phyloP scores from a whole-genome alignment of 2,797 vertebrate species.

The Myiotriccus ornatus region DNA sequence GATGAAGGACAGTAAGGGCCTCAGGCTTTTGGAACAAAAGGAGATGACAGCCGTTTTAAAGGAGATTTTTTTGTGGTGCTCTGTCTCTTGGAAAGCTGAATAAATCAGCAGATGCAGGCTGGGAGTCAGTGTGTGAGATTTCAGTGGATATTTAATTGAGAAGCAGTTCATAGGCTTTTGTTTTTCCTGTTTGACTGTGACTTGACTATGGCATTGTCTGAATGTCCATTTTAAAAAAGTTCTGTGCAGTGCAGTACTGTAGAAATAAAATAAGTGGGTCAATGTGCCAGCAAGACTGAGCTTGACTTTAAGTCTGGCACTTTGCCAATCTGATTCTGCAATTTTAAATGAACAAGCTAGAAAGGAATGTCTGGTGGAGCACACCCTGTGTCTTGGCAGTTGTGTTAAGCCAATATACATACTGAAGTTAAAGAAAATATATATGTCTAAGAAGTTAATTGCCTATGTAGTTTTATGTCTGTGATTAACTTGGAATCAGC shows the following conservation, averaged over 20 bases:
- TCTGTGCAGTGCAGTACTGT: not conserved
- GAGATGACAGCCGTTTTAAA: not conserved
- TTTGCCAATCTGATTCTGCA: not conserved
- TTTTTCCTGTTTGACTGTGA: not conserved
- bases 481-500: not conserved
- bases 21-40: not conserved
- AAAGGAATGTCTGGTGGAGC: constrained; percentile 35
- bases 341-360: constrained; percentile 8
- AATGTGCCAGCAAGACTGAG: not conserved
- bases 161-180: not conserved
- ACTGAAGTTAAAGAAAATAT: not conserved
- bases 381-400: constrained; percentile 7
- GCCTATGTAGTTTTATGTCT: not conserved
- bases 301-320: not conserved
- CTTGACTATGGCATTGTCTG: not conserved
- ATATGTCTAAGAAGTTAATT: not conserved
- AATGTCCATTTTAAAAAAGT: not conserved
- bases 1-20: not conserved
- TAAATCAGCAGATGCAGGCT: not conserved
- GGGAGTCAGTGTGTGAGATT: not conserved
- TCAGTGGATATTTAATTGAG: not conserved
- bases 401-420: not conserved
- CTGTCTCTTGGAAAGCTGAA: not conserved
- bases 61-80: not conserved
- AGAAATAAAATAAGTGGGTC: not conserved